Evolutionary conservation across 2,113 vertebrate genomes (phyloP).

Genomic region (Okapia johnstoni): DNA sequence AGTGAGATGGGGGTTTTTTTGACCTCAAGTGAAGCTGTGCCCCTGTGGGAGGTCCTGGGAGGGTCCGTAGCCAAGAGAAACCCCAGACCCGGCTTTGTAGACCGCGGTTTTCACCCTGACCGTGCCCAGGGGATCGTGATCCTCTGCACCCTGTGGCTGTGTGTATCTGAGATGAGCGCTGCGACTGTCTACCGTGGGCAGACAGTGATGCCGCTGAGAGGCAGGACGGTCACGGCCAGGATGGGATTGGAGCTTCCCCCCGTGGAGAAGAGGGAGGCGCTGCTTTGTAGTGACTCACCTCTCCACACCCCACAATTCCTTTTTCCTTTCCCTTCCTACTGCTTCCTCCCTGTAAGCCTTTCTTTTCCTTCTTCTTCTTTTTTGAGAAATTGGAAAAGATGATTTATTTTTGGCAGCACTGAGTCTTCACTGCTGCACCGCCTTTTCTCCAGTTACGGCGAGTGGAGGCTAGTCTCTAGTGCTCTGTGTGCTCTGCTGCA

Average conservation of each 20-base stretch:
- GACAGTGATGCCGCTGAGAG: neutral
- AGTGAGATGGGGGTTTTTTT: neutral
- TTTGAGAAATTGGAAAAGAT: neutral
- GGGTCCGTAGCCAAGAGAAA: neutral
- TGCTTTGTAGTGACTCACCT: neutral
- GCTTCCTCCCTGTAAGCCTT: neutral
- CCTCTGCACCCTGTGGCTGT: accelerated
- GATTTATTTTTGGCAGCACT: neutral
- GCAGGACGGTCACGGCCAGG: accelerated
- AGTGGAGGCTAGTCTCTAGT: too few species aligned
- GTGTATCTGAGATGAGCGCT: neutral
- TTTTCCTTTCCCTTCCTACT: neutral
- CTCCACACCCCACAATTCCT: neutral
- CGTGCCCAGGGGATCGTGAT: neutral
- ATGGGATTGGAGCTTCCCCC: neutral
- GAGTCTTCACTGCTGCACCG: neutral
- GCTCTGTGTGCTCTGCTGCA: too few species aligned
- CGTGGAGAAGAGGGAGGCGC: accelerated
- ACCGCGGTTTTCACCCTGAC: neutral
- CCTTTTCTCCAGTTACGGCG: accelerated
- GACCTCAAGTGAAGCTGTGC: neutral
- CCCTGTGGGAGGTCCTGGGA: neutral
- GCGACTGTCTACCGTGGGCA: too few species aligned
- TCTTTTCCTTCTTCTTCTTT: neutral
- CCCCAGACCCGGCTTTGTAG: neutral